Base-by-base conservation (phyloP, 2,888 invertebrate genomes). In the Drosophila mulleri region DNA sequence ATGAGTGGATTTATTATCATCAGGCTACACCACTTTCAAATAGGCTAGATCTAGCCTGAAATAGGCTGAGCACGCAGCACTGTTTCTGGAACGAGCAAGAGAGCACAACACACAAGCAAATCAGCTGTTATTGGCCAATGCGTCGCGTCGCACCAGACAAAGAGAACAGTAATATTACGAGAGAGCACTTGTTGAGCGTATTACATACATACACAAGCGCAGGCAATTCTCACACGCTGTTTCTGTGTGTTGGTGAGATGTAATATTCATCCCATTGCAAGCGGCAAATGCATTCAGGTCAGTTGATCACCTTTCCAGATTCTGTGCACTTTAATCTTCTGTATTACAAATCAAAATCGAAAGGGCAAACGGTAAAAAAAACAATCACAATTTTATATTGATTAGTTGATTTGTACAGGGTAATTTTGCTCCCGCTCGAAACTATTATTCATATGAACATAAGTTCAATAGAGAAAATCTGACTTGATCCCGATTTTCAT, bases 101-200 rank as follows among this genome's bases (percentile, higher is more conserved):
- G 35, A 59, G 44, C 52, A 7, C 52, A 9, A 5, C 26, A 61
- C n/a, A 42, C 18, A 37, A 39, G 42, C 16, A 29, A 65, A 47
- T 45, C 80, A 77, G 76, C 76, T 77, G 79, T 57, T 74, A 9
- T 47, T 44, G 41, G 63, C 52, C 60, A 44, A 58, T 53, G 56
- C 37, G 23, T 8, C 41, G 63, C 29, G 41, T 50, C 20, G 41
- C 60, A 32, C 37, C 20, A 48, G 26, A 47, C 23, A 20, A 11
- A 16, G 18, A 47, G 48, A 39, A 37, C 16, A 39, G 57, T 23
- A 11, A 3, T 32, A 18, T 44, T 12, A 32, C 41, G 41, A n/a
- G 47, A 56, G 11, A 11, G 18, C 75, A 77, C 75, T 79, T 77
- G 80, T 75, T 79, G 75, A 59, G 52, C 57, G 54, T 20, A 48